Evolutionary conservation across 2,113 vertebrate genomes (phyloP), one percentile per base, ranked within the genome.

Genomic region (Lanius collurio): DNA sequence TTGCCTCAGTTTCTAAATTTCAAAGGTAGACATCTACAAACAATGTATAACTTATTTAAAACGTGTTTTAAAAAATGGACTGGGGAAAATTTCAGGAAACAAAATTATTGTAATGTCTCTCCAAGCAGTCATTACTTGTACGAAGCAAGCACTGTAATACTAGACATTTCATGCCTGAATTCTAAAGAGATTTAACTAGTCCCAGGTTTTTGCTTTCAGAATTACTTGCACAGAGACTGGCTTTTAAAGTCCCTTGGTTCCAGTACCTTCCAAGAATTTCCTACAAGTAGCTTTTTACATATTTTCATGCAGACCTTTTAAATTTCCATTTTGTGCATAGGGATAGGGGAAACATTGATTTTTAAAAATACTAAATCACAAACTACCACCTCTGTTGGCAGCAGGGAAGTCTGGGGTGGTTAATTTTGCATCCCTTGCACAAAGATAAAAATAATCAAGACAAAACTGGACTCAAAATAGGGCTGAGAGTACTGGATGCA

Each of bases 91-190:
- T 70, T 96, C 93, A 96, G 93, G 92, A 95, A 97, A 86, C 90
- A 53, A 95, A 92, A 96, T 97, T 93, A 94, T 89, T 93, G 90
- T 95, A 94, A 96, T 95, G 90, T 94, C 90, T 95, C 95, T 97
- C 96, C 89, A 95, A 95, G 95, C 86, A 92, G 90, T 71, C 93
- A 86, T 95, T 97, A 93, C 52, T 86, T 37, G 71, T 74, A 74
- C 0, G 87, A 89, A 92, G 59, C 63, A 70, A 83, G 89, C 24
- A 44, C 79, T 92, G 92, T 90, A 93, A 94, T 86, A 94, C 23
- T 93, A 97, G 79, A 95, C 59, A 75, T 86, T 91, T 96, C 76
- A 93, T 96, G 93, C 79, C 76, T 94, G 85, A 95, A 95, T 86
- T 95, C 94, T 96, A 60, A 79, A 59, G 94, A 93, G 92, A 95